Evolutionary conservation across 2,888 invertebrate species (phyloP).

Genomic region (Ormyrus labotus): DNA sequence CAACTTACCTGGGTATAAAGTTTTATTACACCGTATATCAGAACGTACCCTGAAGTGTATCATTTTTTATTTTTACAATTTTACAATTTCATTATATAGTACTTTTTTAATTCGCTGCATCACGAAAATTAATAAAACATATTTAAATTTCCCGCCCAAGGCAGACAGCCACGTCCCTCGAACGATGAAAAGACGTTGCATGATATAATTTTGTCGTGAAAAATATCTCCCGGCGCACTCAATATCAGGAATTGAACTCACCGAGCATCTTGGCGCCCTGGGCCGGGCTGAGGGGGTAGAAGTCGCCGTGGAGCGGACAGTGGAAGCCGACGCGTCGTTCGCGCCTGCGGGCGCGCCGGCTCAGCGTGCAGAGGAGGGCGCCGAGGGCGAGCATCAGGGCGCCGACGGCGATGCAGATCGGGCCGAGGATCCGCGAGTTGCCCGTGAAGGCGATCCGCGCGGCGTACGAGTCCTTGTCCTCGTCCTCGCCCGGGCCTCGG

Average conservation of each 20-base stretch:
- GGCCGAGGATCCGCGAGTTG: constrained; percentile 84
- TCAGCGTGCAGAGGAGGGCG: constrained; percentile 81
- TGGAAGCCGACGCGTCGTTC: constrained; percentile 85
- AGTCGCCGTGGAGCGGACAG: constrained; percentile 87
- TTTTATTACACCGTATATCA: no score
- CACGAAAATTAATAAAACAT: no score
- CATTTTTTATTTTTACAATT: no score
- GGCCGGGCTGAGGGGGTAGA: constrained; percentile 85
- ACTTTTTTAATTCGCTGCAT: no score
- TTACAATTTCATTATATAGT: no score
- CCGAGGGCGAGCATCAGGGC: constrained; percentile 84
- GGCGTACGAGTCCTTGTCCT: constrained; percentile 84
- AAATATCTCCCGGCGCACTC: no score
- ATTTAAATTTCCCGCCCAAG: no score
- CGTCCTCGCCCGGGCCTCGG: constrained; percentile 84
- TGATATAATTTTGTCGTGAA: no score
- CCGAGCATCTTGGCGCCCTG: constrained; percentile 73
- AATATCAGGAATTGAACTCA: constrained; percentile 57
- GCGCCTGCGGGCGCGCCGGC: constrained; percentile 81
- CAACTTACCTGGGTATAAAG: no score
- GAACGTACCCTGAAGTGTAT: no score
- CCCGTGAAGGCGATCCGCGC: constrained; percentile 85
- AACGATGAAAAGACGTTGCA: background rate
- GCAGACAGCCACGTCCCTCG: no score
- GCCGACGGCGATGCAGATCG: constrained; percentile 86